Base-by-base conservation (phyloP, 2,113 vertebrate genomes). In the Notarius lentiginosus region DNA sequence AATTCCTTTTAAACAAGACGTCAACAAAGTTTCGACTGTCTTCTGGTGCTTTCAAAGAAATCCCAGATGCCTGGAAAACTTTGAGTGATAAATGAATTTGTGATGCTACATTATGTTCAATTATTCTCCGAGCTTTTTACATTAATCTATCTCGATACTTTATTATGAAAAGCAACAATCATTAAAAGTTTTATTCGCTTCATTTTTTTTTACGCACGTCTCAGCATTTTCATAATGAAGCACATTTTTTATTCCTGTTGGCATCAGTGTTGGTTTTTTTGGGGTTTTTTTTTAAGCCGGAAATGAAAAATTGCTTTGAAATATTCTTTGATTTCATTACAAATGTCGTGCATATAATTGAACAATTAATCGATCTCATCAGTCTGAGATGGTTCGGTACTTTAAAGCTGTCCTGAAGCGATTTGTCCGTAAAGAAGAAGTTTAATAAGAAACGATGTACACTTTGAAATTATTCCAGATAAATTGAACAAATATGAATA, bases 151-250 rank as follows among this genome's bases (percentile, higher is more conserved):
- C 15, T 56, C 9, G 7, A 56, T 34, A 22, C 41, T 14, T 58
- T 56, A 27, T 77, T 61, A 60, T 9, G 4, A 79, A 22, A 27
- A 61, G 30, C 5, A 73, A 60, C n/a, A 61, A 84, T 84, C 91
- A 76, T 58, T 11, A 86, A 86, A 82, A 86, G 70, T 93, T 92
- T 91, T 63, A 82, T 83, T 87, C 73, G 87, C 58, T 63, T 84
- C 83, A 89, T 91, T 91, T 93, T 93, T 92, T 91, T 90, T 73
- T 89, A 4, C 49, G 84, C 72, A 76, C 79, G 60, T 87, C 92
- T 94, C 92, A 93, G 93, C 92, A 89, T 77, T 84, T 85, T 76
- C 89, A 87, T 89, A 92, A 94, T 93, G 90, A 82, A 58, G 1
- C 85, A 15, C 80, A 70, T 87, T 88, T 87, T 70, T 51, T 56